Base-by-base conservation (phyloP, 2,888 invertebrate species). In the Calliscelio sp. region DNA sequence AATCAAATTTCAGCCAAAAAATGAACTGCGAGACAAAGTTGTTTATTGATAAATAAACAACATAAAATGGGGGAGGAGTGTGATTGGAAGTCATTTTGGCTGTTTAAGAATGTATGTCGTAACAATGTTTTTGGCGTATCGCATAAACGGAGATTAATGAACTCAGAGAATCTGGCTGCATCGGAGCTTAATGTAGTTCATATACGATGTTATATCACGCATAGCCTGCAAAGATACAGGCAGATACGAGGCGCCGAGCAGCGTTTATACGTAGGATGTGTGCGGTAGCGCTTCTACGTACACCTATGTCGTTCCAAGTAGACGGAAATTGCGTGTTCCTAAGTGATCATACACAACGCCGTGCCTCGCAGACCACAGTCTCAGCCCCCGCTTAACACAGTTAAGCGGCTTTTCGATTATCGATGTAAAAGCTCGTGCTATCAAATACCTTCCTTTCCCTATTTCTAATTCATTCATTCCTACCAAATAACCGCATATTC, bases 321-420 rank as follows among this genome's bases (percentile, higher is more conserved):
- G 65, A 57, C 71, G 73, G 65, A 71, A 80, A 73, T 80, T 80
- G 80, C 80, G 80, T 79, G 80, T 46, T 80, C 80, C 71, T 80
- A 80, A 73, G 80, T 80, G 80, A 73, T 65, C 80, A 71, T 80
- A 80, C 63, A 73, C 80, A 71, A 80, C 79, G 4, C 38, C n/a
- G 44, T 38, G 78, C 57, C 66, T 70, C 78, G 61, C 53, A 57
- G 68, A 24, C 77, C 59, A 35, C 44, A 57, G 20, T 51, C 73
- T 61, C 73, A 14, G 53, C 51, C 35, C 25, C 77, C 68, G n/a
- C n/a, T 32, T 28, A 53, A 66, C 68, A 38, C 25, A 22, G 63
- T 51, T 63, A 79, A 79, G 63, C 79, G 70, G 71, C 79, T 79
- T 79, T 79, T 63, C 71, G 63, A 79, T 79, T 71, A 79, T 70